phyloP scores from a whole-genome alignment of 2,113 vertebrate genomes.

The Phalacrocorax pelagicus region DNA sequence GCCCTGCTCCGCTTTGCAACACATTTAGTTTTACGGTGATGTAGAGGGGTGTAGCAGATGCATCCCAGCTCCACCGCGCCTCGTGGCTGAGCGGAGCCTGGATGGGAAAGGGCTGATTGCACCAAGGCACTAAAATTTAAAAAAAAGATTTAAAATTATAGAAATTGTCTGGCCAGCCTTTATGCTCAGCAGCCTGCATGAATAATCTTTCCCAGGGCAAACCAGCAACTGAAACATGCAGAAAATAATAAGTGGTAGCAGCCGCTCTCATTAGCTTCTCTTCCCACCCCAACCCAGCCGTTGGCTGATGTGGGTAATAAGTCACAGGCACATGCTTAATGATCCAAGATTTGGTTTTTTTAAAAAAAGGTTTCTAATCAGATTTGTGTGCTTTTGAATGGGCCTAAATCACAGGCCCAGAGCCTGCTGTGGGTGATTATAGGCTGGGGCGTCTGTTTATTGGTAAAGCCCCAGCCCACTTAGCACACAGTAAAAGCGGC shows the following conservation, averaged over 20 bases:
- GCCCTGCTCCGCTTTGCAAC: background rate
- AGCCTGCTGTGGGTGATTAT: background rate
- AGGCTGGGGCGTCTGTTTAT: background rate
- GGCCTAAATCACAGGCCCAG: background rate
- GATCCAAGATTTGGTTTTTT: background rate
- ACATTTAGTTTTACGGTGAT: background rate
- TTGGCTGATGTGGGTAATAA: background rate
- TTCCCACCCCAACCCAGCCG: background rate
- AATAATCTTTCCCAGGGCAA: background rate
- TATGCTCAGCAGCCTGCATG: background rate
- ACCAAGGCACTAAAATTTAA: background rate
- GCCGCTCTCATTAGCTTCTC: background rate
- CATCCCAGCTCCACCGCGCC: accelerated
- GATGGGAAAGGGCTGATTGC: background rate
- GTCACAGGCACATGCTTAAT: background rate
- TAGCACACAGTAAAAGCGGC: background rate
- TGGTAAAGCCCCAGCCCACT: background rate
- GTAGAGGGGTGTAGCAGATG: background rate
- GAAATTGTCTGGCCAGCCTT: background rate
- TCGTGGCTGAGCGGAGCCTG: background rate
- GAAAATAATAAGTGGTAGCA: background rate
- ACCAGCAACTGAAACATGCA: background rate
- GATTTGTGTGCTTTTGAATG: background rate
- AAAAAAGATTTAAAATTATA: background rate
- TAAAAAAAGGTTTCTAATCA: background rate